Evolutionary conservation across 2,113 vertebrate species (phyloP).

Genomic region (Parus major): DNA sequence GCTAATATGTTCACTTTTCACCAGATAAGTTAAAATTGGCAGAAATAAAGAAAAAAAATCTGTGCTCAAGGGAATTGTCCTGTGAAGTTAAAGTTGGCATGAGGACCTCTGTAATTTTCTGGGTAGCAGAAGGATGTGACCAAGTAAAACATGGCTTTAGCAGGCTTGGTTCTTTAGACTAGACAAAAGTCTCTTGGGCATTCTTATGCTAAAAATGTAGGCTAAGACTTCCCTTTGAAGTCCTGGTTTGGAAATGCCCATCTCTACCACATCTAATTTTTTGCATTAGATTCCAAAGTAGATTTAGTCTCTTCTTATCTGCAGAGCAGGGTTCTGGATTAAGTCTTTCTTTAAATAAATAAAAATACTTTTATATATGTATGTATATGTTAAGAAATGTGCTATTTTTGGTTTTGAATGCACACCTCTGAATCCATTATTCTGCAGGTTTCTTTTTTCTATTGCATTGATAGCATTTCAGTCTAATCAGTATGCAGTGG

Average conservation of each 20-base stretch:
- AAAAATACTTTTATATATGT: background rate
- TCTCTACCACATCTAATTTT: background rate
- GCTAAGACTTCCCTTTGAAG: background rate
- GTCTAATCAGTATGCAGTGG: background rate
- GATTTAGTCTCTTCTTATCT: background rate
- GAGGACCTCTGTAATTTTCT: background rate
- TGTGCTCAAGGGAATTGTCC: background rate
- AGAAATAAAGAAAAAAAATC: background rate
- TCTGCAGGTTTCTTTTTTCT: constrained; percentile 1
- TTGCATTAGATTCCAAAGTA: background rate
- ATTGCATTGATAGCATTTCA: background rate
- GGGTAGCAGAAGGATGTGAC: background rate
- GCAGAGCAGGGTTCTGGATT: background rate
- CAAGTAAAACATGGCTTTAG: background rate
- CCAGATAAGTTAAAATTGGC: background rate
- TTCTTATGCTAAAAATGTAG: background rate
- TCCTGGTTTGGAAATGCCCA: background rate
- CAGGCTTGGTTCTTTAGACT: background rate
- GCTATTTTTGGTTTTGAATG: background rate
- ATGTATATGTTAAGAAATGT: background rate
- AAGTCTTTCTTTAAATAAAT: background rate
- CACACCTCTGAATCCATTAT: background rate
- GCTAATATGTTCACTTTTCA: background rate
- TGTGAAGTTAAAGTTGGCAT: background rate
- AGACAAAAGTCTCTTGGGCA: background rate